phyloP scores from a whole-genome alignment of 2,113 vertebrate genomes.

The Solenodon paradoxus region DNA sequence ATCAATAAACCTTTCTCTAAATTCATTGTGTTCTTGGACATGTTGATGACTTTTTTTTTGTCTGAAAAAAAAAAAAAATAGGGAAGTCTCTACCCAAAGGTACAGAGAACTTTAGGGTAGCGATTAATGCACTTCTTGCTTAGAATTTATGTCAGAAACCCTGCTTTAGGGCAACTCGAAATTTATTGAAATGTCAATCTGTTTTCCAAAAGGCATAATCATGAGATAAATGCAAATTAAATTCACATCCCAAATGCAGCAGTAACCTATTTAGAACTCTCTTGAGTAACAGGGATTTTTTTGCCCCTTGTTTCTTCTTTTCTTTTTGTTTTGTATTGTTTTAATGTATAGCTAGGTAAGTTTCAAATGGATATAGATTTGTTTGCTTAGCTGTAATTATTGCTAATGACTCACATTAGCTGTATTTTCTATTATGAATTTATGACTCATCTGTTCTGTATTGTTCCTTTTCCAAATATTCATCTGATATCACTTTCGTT shows the following conservation, averaged over 20 bases:
- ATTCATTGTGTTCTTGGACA: not conserved
- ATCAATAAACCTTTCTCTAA: not conserved
- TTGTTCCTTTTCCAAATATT: not conserved
- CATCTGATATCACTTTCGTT: not conserved
- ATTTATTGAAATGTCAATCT: not conserved
- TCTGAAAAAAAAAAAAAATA: not conserved
- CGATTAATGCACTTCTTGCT: not conserved
- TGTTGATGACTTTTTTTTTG: not conserved
- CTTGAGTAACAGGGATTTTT: not conserved
- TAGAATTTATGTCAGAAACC: not conserved
- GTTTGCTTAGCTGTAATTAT: not conserved
- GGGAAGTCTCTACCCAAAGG: not conserved
- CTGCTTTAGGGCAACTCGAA: not conserved
- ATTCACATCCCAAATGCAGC: not conserved
- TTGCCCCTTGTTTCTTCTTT: not conserved
- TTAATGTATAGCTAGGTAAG: not conserved
- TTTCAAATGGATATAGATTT: not conserved
- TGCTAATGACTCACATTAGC: not conserved
- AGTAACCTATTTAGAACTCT: not conserved
- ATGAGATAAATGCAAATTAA: slow-evolving; percentile 4
- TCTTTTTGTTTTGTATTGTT: not conserved
- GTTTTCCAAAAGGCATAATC: not conserved
- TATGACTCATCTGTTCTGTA: not conserved
- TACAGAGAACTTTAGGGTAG: not conserved
- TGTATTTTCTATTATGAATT: not conserved